Evolutionary conservation across 1,140 invertebrate species (phyloP).

Genomic region (Drosophila varians): DNA sequence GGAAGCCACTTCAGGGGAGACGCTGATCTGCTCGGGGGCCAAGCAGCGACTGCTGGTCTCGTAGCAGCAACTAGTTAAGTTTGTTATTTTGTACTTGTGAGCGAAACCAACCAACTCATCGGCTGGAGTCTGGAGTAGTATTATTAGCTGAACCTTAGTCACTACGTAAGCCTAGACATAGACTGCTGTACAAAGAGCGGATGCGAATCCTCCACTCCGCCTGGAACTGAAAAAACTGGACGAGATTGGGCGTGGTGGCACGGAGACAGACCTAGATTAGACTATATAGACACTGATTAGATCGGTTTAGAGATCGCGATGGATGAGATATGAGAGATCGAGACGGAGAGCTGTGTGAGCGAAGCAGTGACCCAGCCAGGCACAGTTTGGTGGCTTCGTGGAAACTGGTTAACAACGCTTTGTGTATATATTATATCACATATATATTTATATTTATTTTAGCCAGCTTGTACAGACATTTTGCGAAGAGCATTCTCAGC

Average conservation of each 20-base stretch:
- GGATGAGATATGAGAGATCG: background rate
- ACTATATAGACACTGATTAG: slow-evolving; percentile 23
- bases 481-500: slow-evolving; percentile 2
- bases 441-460: slow-evolving; percentile 1
- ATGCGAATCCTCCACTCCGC: slow-evolving; percentile 1
- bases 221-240: slow-evolving; percentile 6
- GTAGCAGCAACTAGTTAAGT: slow-evolving; percentile 73
- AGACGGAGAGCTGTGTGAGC: background rate
- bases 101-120: slow-evolving; percentile 31
- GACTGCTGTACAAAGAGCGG: slow-evolving; percentile 37
- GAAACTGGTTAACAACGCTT: slow-evolving; percentile 39
- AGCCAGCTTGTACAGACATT: slow-evolving; percentile 23
- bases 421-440: slow-evolving; percentile 26
- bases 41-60: slow-evolving; percentile 65
- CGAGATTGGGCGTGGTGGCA: background rate
- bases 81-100: slow-evolving; percentile 65
- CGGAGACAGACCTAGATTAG: slow-evolving; percentile 24
- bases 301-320: slow-evolving; percentile 8
- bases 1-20: slow-evolving; percentile 14
- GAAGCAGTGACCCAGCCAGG: background rate
- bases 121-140: slow-evolving; percentile 56
- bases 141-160: slow-evolving; percentile 69
- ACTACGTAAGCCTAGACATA: slow-evolving; percentile 58
- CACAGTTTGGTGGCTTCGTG: slow-evolving; percentile 40
- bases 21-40: slow-evolving; percentile 35